Evolutionary conservation across 2,113 vertebrate species (phyloP).

Genomic region (Ciconia maguari): DNA sequence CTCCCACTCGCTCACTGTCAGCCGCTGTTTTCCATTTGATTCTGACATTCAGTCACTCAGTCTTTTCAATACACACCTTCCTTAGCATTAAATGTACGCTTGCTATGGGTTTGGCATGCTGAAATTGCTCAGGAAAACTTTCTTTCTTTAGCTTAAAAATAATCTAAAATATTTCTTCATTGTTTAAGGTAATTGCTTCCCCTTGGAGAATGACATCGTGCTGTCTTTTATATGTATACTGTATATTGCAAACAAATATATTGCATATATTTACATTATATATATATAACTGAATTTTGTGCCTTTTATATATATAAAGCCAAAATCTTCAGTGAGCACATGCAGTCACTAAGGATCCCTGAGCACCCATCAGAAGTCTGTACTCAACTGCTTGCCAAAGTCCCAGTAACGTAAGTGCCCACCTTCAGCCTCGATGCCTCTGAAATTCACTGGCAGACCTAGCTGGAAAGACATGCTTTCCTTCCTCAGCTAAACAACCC

Average conservation of each 20-base stretch:
- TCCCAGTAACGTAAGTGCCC: not conserved
- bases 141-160: not conserved
- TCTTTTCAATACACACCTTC: not conserved
- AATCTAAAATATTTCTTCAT: not conserved
- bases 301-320: not conserved
- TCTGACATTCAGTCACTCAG: not conserved
- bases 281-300: not conserved
- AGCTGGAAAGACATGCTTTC: not conserved
- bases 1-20: constrained; percentile 39
- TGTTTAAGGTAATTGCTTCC: not conserved
- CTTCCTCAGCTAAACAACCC: not conserved
- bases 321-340: not conserved
- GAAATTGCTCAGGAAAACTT: not conserved
- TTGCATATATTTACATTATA: not conserved
- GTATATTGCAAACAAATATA: not conserved
- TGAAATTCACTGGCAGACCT: not conserved
- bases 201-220: not conserved
- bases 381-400: not conserved
- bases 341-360: not conserved
- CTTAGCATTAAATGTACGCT: not conserved
- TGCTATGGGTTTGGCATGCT: not conserved
- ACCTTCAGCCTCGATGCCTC: not conserved
- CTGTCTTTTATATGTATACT: not conserved
- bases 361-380: not conserved
- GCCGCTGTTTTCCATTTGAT: not conserved